These are phyloP conservation scores for Microcebus griseorufus DNA, from an alignment of 2,113 vertebrate species.

Conservation along the genomic window DNA sequence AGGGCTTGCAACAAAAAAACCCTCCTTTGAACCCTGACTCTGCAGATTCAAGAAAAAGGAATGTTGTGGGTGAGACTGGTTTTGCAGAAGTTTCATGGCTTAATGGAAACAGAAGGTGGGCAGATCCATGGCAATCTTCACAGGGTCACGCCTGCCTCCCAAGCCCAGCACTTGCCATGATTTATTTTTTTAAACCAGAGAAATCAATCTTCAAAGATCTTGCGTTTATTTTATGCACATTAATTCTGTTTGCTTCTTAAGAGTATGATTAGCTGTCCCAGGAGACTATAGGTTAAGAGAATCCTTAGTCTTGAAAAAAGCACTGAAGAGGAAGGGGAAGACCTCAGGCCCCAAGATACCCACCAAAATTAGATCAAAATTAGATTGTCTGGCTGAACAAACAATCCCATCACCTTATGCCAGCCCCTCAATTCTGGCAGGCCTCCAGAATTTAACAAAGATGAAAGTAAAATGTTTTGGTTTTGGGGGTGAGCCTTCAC, in stretches of 20 bases:
- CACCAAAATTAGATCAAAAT: neutral
- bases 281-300: neutral
- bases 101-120: neutral
- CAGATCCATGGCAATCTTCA: neutral
- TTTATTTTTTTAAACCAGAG: neutral
- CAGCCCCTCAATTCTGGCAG: neutral
- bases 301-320: neutral
- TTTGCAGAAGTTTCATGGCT: neutral
- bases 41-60: neutral
- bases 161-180: neutral
- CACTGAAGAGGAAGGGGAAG: neutral
- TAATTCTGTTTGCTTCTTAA: conserved; percentile 39
- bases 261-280: neutral
- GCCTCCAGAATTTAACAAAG: neutral
- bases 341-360: neutral
- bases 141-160: neutral
- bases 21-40: neutral
- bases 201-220: neutral
- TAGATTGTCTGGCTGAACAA: neutral
- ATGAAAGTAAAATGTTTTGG: neutral
- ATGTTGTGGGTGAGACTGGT: neutral
- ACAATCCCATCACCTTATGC: neutral
- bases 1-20: neutral
- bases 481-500: neutral
- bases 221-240: conserved; percentile 1